Percentiles rank a stretch among this genome's conserved stretches.
Conservation (phyloP, 2,888 invertebrate genomes). For the Apamea sordens region DNA sequence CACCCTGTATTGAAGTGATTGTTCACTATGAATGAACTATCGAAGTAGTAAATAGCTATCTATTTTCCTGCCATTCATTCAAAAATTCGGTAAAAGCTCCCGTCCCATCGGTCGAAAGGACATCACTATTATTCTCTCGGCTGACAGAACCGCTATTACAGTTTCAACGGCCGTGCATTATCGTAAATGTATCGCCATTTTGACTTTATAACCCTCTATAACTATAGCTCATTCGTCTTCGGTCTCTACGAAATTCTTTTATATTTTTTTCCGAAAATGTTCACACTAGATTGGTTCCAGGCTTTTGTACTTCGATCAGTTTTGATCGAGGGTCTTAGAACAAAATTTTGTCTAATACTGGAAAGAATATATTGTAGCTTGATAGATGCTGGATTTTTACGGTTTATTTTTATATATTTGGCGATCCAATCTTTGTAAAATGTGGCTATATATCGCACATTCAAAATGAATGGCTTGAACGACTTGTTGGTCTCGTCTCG, state of each 20-base stretch:
- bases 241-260: conserved; percentile 66
- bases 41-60: conserved; percentile 11
- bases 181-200: conserved; percentile 83
- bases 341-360: conserved; percentile 14
- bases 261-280: conserved; percentile 56
- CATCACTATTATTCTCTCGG: conserved; percentile 75
- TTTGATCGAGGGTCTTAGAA: conserved; percentile 38
- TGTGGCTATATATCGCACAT: not conserved
- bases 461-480: conserved; percentile 2
- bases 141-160: conserved; percentile 79
- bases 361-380: conserved; percentile 18
- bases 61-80: conserved; percentile 29
- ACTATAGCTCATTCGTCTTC: conserved; percentile 73
- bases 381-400: conserved; percentile 33
- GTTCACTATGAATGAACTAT: not conserved
- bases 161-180: conserved; percentile 80
- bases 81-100: conserved; percentile 59
- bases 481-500: not conserved
- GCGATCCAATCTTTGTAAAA: conserved; percentile 35
- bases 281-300: conserved; percentile 52
- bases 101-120: conserved; percentile 67
- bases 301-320: conserved; percentile 42
- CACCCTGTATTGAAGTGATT: not conserved
- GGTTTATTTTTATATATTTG: conserved; percentile 4
- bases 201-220: conserved; percentile 81